A percentile compares a stretch with the other conserved stretches of the same genome.
These are phyloP conservation scores for Therioaphis trifolii DNA, from an alignment of 2,888 invertebrate genomes.

Conservation along the genomic window DNA sequence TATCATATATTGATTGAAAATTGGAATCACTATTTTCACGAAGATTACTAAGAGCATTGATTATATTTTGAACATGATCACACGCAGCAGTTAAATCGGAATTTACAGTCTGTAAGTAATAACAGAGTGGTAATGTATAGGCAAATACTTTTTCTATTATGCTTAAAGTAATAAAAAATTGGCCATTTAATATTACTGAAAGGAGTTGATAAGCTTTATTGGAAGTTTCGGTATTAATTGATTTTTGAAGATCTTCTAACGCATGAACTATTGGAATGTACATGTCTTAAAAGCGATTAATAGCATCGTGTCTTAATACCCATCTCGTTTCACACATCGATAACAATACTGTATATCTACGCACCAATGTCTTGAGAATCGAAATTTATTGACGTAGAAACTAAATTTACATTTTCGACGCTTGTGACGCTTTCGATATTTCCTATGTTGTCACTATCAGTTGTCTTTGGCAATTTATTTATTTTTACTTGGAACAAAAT, in stretches of 20 bases:
- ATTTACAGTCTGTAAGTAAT: too few relatives aligned
- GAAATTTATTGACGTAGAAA: too few relatives aligned
- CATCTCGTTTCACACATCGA: slow-evolving; percentile 1
- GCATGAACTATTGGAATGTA: slow-evolving; percentile 6
- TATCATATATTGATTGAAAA: background rate
- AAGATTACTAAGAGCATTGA: slow-evolving; percentile 1
- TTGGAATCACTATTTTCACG: slow-evolving; percentile 11
- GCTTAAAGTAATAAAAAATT: background rate
- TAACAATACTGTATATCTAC: slow-evolving; percentile 1
- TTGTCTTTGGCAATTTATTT: too few relatives aligned
- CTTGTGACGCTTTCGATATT: too few relatives aligned
- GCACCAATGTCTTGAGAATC: too few relatives aligned
- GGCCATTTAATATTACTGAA: background rate
- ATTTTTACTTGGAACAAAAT: too few relatives aligned
- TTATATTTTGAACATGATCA: background rate
- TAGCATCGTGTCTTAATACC: background rate
- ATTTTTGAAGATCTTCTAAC: slow-evolving; percentile 5
- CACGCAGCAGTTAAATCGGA: too few relatives aligned
- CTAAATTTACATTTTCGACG: too few relatives aligned
- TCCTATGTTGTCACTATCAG: too few relatives aligned
- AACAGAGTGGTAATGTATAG: background rate
- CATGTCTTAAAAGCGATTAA: slow-evolving; percentile 2
- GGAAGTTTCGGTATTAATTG: slow-evolving; percentile 6
- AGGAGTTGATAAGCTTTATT: background rate
- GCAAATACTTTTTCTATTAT: background rate